phyloP scores from a whole-genome alignment of 2,888 invertebrate genomes.

The Rapana venosa region DNA sequence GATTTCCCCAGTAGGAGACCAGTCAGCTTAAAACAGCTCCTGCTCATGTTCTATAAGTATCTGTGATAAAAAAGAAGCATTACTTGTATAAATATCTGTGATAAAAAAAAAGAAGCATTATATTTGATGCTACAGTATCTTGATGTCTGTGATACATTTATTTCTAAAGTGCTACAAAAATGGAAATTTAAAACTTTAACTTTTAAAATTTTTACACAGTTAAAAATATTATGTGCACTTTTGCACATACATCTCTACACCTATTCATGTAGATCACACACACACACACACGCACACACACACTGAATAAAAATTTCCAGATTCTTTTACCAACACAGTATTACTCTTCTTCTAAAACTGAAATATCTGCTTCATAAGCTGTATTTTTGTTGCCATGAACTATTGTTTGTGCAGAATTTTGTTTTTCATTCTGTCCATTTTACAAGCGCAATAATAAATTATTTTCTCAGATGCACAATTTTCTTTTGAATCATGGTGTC shows the following conservation, averaged over 20 bases:
- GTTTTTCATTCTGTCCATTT: not conserved
- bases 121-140: not conserved
- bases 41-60: too few species aligned
- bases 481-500: too few species aligned
- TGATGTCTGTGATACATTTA: not conserved
- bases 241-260: not conserved
- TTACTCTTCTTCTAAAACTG: not conserved
- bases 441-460: constrained; percentile 32
- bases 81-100: too few species aligned
- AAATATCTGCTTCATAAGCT: not conserved
- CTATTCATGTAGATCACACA: not conserved
- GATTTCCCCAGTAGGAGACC: too few species aligned
- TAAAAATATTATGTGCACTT: not conserved
- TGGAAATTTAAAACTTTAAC: not conserved
- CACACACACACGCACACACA: constrained; percentile 17
- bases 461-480: not conserved
- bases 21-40: too few species aligned
- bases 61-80: not conserved
- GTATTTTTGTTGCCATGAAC: not conserved
- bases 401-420: not conserved
- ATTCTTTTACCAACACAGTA: not conserved
- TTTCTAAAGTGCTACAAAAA: not conserved
- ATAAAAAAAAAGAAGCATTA: not conserved
- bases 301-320: not conserved
- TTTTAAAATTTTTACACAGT: not conserved